These are phyloP conservation scores for Rhizomys pruinosus DNA, from an alignment of 2,113 vertebrate genomes.

Conservation along the genomic window DNA sequence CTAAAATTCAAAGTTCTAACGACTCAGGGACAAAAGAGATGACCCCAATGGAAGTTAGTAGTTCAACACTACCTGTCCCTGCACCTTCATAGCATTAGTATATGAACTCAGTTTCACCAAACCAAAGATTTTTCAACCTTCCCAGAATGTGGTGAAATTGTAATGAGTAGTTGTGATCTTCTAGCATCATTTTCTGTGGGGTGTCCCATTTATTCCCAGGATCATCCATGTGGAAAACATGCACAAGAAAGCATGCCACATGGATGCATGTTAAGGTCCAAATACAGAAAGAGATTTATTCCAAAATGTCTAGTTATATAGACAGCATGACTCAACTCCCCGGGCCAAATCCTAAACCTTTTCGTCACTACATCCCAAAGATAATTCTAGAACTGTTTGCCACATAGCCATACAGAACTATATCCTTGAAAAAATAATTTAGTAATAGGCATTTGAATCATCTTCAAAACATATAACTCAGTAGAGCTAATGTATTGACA, in stretches of 20 bases:
- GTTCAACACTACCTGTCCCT: accelerated
- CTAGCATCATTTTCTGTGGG: not conserved
- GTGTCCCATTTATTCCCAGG: too few relatives aligned
- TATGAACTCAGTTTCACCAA: not conserved
- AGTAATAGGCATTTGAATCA: not conserved
- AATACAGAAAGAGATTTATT: too few relatives aligned
- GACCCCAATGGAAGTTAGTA: not conserved
- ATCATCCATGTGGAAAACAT: too few relatives aligned
- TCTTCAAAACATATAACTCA: not conserved
- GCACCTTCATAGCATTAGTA: too few relatives aligned
- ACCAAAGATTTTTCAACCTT: not conserved
- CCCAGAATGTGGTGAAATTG: not conserved
- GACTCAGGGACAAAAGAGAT: not conserved
- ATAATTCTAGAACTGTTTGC: not conserved
- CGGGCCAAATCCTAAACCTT: too few relatives aligned
- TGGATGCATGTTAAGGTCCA: too few relatives aligned
- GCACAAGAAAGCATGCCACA: too few relatives aligned
- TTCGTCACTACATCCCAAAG: too few relatives aligned
- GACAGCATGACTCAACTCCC: too few relatives aligned
- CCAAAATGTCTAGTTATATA: too few relatives aligned
- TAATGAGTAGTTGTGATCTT: not conserved
- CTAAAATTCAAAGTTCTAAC: not conserved
- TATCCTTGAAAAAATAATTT: conserved; percentile 2
- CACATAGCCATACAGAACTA: not conserved
- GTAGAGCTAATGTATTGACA: not conserved